A percentile compares a stretch with the other conserved stretches of the same genome.
Conservation (phyloP, 2,113 vertebrate species). For the Serinus canaria region DNA sequence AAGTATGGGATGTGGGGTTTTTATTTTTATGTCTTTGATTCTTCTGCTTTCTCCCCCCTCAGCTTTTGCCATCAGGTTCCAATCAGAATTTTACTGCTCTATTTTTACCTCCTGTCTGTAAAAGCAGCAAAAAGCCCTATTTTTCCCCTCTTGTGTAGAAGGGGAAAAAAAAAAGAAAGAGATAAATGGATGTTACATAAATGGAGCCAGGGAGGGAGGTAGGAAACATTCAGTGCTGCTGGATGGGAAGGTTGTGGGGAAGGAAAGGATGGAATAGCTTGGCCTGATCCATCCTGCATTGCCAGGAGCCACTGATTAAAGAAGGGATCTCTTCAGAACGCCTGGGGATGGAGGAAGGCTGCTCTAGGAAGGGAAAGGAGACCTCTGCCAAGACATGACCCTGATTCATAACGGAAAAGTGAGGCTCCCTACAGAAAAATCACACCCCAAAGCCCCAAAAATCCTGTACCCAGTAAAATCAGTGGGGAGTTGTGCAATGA, state of each 20-base stretch:
- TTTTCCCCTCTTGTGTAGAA: not conserved
- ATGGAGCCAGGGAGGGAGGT: conserved; percentile 9
- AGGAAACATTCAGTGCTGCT: not conserved
- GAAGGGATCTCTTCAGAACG: not conserved
- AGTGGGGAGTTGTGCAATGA: conserved; percentile 52
- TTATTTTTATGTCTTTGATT: conserved; percentile 58
- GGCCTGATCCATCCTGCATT: not conserved
- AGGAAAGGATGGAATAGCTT: not conserved
- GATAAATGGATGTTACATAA: conserved; percentile 45
- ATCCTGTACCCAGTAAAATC: conserved; percentile 35
- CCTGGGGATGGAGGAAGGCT: not conserved
- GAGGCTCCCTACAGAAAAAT: not conserved
- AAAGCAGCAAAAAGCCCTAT: conserved; percentile 37
- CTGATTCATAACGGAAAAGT: not conserved
- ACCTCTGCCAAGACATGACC: not conserved
- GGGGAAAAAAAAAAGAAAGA: not conserved
- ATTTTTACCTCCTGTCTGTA: conserved; percentile 57
- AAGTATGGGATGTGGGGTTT: conserved; percentile 36
- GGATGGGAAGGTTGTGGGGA: not conserved
- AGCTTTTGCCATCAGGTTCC: conserved; percentile 48
- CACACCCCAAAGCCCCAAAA: not conserved
- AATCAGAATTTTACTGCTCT: conserved; percentile 52
- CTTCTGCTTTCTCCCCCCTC: conserved; percentile 35
- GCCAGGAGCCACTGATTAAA: not conserved
- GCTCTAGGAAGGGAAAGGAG: not conserved